phyloP scores from a whole-genome alignment of 2,888 invertebrate genomes.

The Neoaliturus tenellus region DNA sequence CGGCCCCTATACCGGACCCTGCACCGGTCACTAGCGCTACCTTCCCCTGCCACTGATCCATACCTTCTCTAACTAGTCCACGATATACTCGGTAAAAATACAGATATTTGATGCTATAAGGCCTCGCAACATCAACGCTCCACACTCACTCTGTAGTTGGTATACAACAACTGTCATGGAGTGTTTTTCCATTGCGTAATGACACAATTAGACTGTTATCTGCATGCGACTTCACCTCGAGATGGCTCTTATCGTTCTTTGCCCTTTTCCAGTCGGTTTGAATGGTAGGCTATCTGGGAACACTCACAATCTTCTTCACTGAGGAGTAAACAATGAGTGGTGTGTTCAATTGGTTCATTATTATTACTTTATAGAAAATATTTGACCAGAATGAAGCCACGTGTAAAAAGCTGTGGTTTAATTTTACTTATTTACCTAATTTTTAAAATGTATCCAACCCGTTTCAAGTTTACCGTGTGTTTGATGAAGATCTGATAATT shows the following conservation, averaged over 20 bases:
- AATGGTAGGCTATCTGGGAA: no score
- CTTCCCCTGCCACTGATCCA: conserved; percentile 37
- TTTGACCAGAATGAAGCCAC: no score
- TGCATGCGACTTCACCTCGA: neutral
- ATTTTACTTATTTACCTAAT: no score
- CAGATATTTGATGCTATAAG: neutral
- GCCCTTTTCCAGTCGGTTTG: conserved; percentile 3
- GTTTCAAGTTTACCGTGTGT: no score
- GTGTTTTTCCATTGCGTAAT: neutral
- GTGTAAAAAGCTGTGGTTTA: no score
- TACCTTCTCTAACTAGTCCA: neutral
- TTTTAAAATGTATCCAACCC: no score
- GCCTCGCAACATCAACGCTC: no score
- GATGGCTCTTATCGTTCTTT: neutral
- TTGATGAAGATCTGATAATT: no score
- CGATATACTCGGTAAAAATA: neutral
- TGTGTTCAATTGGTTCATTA: no score
- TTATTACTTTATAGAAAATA: no score
- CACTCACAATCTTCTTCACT: no score
- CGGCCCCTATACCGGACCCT: conserved; percentile 22
- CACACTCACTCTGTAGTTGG: neutral
- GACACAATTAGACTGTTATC: neutral
- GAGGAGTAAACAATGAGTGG: no score
- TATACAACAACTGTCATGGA: neutral
- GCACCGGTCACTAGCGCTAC: conserved; percentile 41